Evolutionary conservation across 1,140 invertebrate species (phyloP).

Genomic region (Branchinecta lindahli): DNA sequence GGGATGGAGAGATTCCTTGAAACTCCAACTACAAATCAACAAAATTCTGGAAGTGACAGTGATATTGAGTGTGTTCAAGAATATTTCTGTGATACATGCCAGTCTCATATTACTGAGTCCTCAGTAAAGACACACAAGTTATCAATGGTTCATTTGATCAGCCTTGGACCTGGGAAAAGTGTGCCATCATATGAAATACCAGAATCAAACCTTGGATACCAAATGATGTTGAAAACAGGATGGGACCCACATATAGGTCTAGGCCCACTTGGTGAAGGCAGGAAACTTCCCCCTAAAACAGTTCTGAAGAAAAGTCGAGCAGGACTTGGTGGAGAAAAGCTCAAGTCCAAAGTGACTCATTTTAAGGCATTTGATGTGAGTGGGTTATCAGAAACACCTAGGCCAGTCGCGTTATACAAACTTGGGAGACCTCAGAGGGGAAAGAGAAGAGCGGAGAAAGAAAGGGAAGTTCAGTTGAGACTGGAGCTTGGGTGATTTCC

Average conservation of each 20-base stretch:
- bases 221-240: background rate
- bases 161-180: background rate
- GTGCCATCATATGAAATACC: background rate
- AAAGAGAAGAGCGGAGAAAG: too few species aligned
- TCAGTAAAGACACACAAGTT: background rate
- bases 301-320: background rate
- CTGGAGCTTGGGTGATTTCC: too few species aligned
- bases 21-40: background rate
- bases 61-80: background rate
- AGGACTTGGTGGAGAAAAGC: constrained; percentile 2
- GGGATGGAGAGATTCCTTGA: background rate
- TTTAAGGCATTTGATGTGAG: background rate
- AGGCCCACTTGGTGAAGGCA: background rate
- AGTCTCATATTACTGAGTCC: background rate
- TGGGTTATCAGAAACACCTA: too few species aligned
- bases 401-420: too few species aligned
- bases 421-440: too few species aligned
- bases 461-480: too few species aligned
- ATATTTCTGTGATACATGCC: background rate
- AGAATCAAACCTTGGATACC: background rate
- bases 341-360: background rate
- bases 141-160: constrained; percentile 1
- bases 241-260: background rate
- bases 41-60: background rate
- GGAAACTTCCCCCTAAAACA: background rate